Percentiles rank a stretch among this genome's conserved stretches.
Conservation (phyloP, 2,888 invertebrate species). For the Isotomurus palustris region DNA sequence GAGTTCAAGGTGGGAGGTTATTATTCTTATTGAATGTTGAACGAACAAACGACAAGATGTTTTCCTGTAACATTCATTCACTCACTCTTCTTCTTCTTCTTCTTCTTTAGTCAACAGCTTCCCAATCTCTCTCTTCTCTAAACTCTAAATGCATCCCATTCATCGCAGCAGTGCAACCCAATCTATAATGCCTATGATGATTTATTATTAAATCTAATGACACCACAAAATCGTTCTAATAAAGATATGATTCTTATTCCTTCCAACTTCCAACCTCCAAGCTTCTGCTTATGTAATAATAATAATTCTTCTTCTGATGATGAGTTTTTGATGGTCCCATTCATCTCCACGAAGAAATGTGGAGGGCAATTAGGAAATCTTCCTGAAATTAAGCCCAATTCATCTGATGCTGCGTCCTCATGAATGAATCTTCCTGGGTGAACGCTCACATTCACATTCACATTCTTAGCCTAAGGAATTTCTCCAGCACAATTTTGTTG, state of each 20-base stretch:
- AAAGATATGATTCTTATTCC: too few species aligned
- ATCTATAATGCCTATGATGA: neutral
- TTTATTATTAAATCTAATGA: conserved; percentile 17
- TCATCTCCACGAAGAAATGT: neutral
- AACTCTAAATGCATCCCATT: neutral
- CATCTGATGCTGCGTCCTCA: neutral
- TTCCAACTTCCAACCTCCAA: too few species aligned
- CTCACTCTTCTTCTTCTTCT: too few species aligned
- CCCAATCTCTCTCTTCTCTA: too few species aligned
- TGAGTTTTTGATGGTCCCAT: neutral
- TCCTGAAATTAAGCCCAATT: too few species aligned
- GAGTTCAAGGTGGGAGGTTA: conserved; percentile 14
- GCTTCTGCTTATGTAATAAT: neutral
- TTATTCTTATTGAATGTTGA: neutral
- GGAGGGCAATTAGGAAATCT: too few species aligned
- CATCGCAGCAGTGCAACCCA: neutral
- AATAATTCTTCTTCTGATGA: neutral
- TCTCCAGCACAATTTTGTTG: too few species aligned
- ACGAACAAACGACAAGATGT: neutral
- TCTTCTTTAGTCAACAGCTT: too few species aligned
- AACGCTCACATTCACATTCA: too few species aligned
- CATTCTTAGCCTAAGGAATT: too few species aligned
- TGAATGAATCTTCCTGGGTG: conserved; percentile 1
- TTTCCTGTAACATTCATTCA: too few species aligned
- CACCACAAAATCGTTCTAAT: conserved; percentile 14